Base-by-base conservation (phyloP, 2,113 vertebrate species). In the Ploceus nigricollis region DNA sequence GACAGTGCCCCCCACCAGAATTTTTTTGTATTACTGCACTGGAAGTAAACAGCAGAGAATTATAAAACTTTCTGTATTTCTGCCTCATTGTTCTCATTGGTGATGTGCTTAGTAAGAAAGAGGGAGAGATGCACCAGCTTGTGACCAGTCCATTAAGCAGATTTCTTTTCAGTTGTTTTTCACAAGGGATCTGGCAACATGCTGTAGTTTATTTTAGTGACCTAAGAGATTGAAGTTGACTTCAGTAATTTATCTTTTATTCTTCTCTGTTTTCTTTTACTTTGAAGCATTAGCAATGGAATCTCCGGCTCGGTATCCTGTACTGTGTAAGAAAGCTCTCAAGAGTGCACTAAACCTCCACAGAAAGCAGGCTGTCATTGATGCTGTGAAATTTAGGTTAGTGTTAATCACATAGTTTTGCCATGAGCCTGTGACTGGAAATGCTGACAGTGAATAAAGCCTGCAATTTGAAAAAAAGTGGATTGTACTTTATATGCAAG, bases 261-360 rank as follows among this genome's bases (percentile, higher is more conserved):
- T 70, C 17, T 87, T 79, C 80, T 92, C n/a, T 48, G 4, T 86
- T 63, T 93, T 61, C 75, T 89, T 84, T 77, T 95, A 35, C 91
- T 87, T 93, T 81, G 27, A 93, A 99, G 99, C 97, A 3, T 94
- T 99, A 96, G 98, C 99, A 30, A 98, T 99, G 99, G 99, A 99
- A 92, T 70, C 97, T 30, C 99, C 99, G 65, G 98, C 98, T 87
- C 68, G 98, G 89, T 98, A 98, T 89, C 99, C 99, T 47, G 87
- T 89, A 18, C 94, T 99, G 56, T 98, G 98, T 89, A 98, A 98
- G 97, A 99, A 98, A 92, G 99, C 98, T 93, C 97, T 99, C 97
- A 98, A 97, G 96, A 97, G 93, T 35, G 98, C 98, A 39, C 95
- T 99, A 25, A 97, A 96, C 37, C 97, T 99, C 79, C 95, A 98